Conservation (phyloP, 1,140 invertebrate species). For the Zaprionus inermis region DNA sequence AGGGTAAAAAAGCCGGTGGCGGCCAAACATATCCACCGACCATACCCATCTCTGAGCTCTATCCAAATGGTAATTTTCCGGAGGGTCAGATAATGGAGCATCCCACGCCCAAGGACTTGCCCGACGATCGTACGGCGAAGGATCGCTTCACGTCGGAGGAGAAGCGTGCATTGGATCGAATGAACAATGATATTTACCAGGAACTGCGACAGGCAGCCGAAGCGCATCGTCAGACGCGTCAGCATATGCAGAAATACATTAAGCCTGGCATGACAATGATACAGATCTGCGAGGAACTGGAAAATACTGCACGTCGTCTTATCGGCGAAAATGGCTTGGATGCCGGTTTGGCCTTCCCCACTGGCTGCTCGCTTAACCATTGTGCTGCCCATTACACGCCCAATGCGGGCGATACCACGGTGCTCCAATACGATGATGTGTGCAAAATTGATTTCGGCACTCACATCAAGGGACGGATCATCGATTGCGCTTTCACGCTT, state of each 20-base stretch:
- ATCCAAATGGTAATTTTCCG: slow-evolving; percentile 91
- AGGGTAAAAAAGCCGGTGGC: slow-evolving; percentile 84
- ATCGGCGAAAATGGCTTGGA: slow-evolving; percentile 98
- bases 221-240: slow-evolving; percentile 97
- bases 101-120: slow-evolving; percentile 86
- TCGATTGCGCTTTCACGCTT: slow-evolving; percentile 99
- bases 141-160: slow-evolving; percentile 96
- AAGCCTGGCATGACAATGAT: slow-evolving; percentile 99
- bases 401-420: slow-evolving; percentile 98
- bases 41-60: slow-evolving; percentile 94
- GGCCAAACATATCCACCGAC: slow-evolving; percentile 93
- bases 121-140: slow-evolving; percentile 93
- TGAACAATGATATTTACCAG: slow-evolving; percentile 96
- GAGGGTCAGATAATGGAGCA: slow-evolving; percentile 93
- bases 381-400: slow-evolving; percentile 99
- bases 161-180: slow-evolving; percentile 92
- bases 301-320: slow-evolving; percentile 94
- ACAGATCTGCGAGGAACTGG: slow-evolving; percentile 98
- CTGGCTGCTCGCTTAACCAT: slow-evolving; percentile 99
- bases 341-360: slow-evolving; percentile 99
- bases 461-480: slow-evolving; percentile 99
- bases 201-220: slow-evolving; percentile 98
- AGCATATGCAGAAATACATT: slow-evolving; percentile 95
- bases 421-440: slow-evolving; percentile 98
- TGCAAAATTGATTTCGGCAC: slow-evolving; percentile 99